Evolutionary conservation across 2,797 vertebrate genomes (phyloP), one percentile per base, ranked within the genome.

Genomic region (Myotis daubentonii): DNA sequence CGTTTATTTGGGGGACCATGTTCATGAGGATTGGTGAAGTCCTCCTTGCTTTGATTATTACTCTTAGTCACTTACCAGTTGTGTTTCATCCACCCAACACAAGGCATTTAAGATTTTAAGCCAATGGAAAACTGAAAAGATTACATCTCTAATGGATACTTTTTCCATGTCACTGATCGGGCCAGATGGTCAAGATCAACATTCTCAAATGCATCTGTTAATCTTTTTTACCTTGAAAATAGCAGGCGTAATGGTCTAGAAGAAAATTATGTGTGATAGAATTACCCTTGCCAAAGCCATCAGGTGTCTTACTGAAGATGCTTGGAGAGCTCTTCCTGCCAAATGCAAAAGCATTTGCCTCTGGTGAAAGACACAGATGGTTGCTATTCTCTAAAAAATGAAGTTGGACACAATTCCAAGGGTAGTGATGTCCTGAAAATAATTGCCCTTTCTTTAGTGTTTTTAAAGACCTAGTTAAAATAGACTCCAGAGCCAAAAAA

Each of bases 211-310:
- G 89, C 91, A 78, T 93, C 91, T 95, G 84, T 82, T 92, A 72
- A 87, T 96, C 87, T 89, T 79, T 79, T 94, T 95, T 92, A 92
- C 93, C 95, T 92, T 93, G 95, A 90, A 96, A 88, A 93, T 74
- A 87, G 78, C 70, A 90, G 87, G 53, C 30, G 9, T 87, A 68
- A 76, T 83, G 87, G 78, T 94, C 87, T 92, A 88, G 84, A 85
- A 93, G 95, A 68, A 91, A 88, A 79, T 83, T 72, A 8, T 16
- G 41, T 87, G 6, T 75, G 89, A 89, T 87, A 90, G 62, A 44
- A 51, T 82, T 89, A 44, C 36, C 71, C 51, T 85, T 75, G 94
- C 94, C 95, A 92, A 7, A 90, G 83, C 89, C 65, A 23, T 93
- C 90, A 74, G 92, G 93, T 93, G 66, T 91, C 91, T 92, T 55